phyloP scores from a whole-genome alignment of 92 coral and sea anemone species.

The Pocillopora meandrina region DNA sequence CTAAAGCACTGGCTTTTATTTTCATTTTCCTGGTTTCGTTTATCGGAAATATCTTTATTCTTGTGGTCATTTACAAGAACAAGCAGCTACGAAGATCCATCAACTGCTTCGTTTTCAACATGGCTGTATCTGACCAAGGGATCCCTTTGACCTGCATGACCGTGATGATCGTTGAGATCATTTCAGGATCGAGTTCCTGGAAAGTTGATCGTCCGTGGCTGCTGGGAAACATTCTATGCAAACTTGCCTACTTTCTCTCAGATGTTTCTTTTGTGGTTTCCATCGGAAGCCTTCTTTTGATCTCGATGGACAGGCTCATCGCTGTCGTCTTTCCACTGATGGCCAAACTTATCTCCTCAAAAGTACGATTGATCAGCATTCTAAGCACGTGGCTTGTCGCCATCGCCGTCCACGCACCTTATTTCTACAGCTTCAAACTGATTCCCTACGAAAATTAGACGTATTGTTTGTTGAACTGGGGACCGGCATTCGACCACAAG shows the following conservation, averaged over 20 bases:
- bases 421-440: background rate
- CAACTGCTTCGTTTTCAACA: constrained; percentile 13
- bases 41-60: constrained; percentile 7
- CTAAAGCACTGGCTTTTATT: background rate
- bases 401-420: background rate
- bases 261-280: constrained; percentile 22
- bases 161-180: background rate
- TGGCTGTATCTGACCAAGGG: constrained; percentile 24
- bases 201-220: background rate
- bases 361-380: background rate
- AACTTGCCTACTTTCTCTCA: constrained; percentile 17
- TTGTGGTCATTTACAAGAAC: constrained; percentile 11
- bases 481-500: background rate
- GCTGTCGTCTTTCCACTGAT: constrained; percentile 2
- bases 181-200: constrained; percentile 13
- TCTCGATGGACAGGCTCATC: constrained; percentile 5
- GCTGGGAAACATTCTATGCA: constrained; percentile 21
- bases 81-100: constrained; percentile 12
- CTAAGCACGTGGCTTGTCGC: background rate
- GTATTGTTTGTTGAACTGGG: background rate
- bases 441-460: background rate
- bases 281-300: background rate
- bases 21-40: constrained; percentile 2
- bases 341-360: background rate
- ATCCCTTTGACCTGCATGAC: constrained; percentile 24